Evolutionary conservation across 2,888 invertebrate genomes (phyloP).

Genomic region (Myopa testacea): DNA sequence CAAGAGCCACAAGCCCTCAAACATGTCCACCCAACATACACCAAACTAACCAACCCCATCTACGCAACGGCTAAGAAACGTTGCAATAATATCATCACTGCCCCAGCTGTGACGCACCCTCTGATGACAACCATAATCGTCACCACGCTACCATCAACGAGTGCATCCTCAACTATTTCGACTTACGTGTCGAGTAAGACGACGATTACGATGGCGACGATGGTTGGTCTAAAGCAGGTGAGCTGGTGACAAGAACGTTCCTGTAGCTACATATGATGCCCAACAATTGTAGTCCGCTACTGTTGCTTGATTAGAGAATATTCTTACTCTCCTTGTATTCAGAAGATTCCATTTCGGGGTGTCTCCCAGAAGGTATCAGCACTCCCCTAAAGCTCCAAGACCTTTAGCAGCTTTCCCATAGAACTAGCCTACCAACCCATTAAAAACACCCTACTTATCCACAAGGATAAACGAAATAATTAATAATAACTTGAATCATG

Average conservation of each 20-base stretch:
- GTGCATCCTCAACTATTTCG: constrained; percentile 32
- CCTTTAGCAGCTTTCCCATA: too few species aligned
- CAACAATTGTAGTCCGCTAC: not conserved
- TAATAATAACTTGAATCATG: too few species aligned
- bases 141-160: constrained; percentile 49
- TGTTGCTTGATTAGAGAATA: constrained; percentile 16
- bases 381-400: too few species aligned
- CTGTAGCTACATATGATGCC: not conserved
- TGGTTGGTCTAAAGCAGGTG: constrained; percentile 34
- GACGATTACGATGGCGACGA: constrained; percentile 34
- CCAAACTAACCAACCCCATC: constrained; percentile 59
- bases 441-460: too few species aligned
- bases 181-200: constrained; percentile 5
- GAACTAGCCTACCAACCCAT: too few species aligned
- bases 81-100: constrained; percentile 59
- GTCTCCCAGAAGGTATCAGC: too few species aligned
- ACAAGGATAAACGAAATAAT: too few species aligned
- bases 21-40: constrained; percentile 22
- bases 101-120: constrained; percentile 59
- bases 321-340: not conserved
- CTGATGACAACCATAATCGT: constrained; percentile 56
- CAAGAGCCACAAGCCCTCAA: not conserved
- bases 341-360: too few species aligned
- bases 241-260: constrained; percentile 21
- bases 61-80: constrained; percentile 66